Base-by-base conservation (phyloP, 2,888 invertebrate genomes). In the Copidosoma aretas region DNA sequence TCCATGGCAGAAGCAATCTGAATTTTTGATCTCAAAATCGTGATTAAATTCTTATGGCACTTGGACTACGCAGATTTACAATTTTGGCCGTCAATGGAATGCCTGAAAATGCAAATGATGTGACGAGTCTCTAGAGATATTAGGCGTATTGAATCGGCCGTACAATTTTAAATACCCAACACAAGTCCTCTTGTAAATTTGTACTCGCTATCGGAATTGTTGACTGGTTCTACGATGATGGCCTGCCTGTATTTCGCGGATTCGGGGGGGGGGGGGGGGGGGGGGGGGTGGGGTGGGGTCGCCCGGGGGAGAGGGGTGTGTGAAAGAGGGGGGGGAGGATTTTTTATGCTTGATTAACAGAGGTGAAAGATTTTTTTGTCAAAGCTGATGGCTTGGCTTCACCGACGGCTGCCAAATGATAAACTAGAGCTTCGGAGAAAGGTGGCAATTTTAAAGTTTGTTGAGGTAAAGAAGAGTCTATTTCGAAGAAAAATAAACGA, bases 141-240 rank as follows among this genome's bases (percentile, higher is more conserved):
- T n/a, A n/a, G n/a, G n/a, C n/a, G n/a, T n/a, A n/a, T n/a, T n/a
- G n/a, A n/a, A n/a, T n/a, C n/a, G n/a, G n/a, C n/a, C n/a, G n/a
- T n/a, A n/a, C n/a, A n/a, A n/a, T n/a, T n/a, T n/a, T n/a, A n/a
- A n/a, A n/a, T n/a, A n/a, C n/a, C n/a, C n/a, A n/a, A n/a, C n/a
- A n/a, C n/a, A n/a, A n/a, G n/a, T 0, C 97, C 97, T 0, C 97
- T 96, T 46, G 96, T 95, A 80, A 97, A 96, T 80, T 96, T 95
- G 67, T 95, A 86, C 3, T 94, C 91, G 61, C 88, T 89, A 75
- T 94, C 94, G 15, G 91, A 91, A 80, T 93, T 91, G 46, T 91
- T 91, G 57, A 90, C 90, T 1, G 97, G 97, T 80, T 97, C 95
- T 62, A 93, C 86, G 73, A 97, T 93, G 4, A 88, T 88, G 8